phyloP scores from a whole-genome alignment of 2,797 vertebrate species.

The Takifugu rubripes region DNA sequence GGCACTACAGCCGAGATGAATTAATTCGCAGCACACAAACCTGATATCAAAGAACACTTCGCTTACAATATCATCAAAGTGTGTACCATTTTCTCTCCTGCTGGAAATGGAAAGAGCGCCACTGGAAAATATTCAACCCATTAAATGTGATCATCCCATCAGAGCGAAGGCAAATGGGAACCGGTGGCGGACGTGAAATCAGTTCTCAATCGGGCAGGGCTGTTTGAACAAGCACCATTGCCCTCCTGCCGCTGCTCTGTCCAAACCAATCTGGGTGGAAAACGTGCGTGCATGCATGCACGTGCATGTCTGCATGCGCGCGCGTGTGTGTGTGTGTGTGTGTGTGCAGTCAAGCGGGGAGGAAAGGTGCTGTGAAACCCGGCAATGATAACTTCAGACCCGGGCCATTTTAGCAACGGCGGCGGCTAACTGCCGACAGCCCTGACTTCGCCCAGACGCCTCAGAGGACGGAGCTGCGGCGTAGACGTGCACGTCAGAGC shows the following conservation, averaged over 20 bases:
- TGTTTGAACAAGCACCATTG: conserved; percentile 37
- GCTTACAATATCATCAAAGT: conserved; percentile 37
- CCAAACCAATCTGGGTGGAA: conserved; percentile 33
- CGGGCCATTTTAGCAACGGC: conserved; percentile 42
- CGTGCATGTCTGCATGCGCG: background rate
- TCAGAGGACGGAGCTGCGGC: conserved; percentile 22
- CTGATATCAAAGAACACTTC: conserved; percentile 15
- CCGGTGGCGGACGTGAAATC: conserved; percentile 39
- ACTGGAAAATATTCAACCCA: conserved; percentile 48
- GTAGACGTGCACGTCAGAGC: too few relatives aligned
- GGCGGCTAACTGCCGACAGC: conserved; percentile 44
- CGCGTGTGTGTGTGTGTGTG: conserved; percentile 2
- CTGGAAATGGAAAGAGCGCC: conserved; percentile 35
- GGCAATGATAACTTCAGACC: conserved; percentile 38
- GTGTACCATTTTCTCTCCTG: conserved; percentile 22
- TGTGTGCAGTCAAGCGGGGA: conserved; percentile 20
- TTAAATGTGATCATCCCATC: conserved; percentile 44
- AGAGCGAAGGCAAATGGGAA: conserved; percentile 35
- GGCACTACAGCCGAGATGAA: background rate
- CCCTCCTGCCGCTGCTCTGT: conserved; percentile 36
- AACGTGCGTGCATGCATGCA: conserved; percentile 3
- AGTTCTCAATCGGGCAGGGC: conserved; percentile 23
- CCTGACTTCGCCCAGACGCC: conserved; percentile 8
- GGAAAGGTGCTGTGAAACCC: conserved; percentile 27
- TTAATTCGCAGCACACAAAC: conserved; percentile 27